Percentiles rank a stretch among this genome's conserved stretches.
These are phyloP conservation scores for Aphelenchoides fujianensis DNA, from an alignment of 1,140 invertebrate genomes.

Conservation along the genomic window DNA sequence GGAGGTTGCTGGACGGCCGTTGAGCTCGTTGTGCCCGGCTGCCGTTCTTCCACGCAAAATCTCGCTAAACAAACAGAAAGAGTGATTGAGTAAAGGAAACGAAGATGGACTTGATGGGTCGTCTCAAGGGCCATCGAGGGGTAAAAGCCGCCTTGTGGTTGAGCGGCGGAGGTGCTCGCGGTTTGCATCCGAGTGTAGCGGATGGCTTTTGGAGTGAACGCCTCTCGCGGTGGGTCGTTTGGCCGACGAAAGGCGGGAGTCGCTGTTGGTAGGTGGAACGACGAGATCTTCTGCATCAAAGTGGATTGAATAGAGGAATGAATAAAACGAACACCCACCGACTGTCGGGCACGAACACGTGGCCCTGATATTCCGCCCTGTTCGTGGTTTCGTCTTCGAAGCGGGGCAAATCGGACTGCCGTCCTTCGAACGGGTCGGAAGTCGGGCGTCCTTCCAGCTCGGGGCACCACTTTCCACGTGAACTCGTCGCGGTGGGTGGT, in stretches of 20 bases:
- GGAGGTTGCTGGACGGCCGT: not conserved
- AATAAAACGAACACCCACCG: not conserved
- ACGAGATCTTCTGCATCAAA: not conserved
- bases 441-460: not conserved
- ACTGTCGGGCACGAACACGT: not conserved
- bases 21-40: not conserved
- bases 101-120: not conserved
- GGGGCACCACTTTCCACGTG: not conserved
- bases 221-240: conserved; percentile 11
- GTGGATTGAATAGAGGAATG: not conserved
- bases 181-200: not conserved
- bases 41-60: not conserved
- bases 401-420: not conserved
- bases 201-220: not conserved
- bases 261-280: not conserved
- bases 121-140: not conserved
- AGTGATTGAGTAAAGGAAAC: not conserved
- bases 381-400: conserved; percentile 5
- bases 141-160: not conserved
- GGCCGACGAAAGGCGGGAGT: not conserved
- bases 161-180: not conserved
- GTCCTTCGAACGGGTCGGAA: not conserved
- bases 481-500: not conserved
- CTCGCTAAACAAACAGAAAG: not conserved
- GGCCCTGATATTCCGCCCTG: not conserved